Conservation (phyloP, 2,113 vertebrate genomes). For the Megaceryle maxima region DNA sequence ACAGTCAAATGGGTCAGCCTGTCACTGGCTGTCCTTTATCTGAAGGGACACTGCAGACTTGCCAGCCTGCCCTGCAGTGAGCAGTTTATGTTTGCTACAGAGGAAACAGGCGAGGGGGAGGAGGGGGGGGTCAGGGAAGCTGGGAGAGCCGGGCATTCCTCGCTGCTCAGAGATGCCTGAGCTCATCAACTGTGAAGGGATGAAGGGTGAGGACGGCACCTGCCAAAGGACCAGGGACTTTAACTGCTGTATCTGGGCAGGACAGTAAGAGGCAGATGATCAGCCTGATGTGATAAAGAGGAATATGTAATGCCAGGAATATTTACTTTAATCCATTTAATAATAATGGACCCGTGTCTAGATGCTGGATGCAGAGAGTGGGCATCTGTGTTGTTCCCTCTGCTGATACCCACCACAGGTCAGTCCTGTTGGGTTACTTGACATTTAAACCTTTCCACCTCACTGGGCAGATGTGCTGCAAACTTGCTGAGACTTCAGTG, state of each 20-base stretch:
- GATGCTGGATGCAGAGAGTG: neutral
- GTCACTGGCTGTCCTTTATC: neutral
- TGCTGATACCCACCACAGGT: neutral
- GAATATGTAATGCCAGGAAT: neutral
- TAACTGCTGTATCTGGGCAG: neutral
- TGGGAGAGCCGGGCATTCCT: neutral
- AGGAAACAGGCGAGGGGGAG: neutral
- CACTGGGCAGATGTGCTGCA: neutral
- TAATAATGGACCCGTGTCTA: neutral
- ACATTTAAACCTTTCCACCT: neutral
- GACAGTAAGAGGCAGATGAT: neutral
- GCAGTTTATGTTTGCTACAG: neutral
- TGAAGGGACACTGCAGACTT: conserved; percentile 37
- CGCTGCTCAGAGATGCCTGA: neutral
- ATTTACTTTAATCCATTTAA: neutral
- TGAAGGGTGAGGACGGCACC: neutral
- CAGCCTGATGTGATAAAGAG: neutral
- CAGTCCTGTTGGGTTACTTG: neutral
- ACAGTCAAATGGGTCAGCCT: neutral
- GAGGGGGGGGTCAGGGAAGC: neutral
- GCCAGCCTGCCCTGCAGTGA: conserved; percentile 20
- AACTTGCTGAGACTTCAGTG: neutral
- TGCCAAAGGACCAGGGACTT: neutral
- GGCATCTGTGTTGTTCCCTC: neutral
- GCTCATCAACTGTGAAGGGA: neutral